Conservation (phyloP, 2,113 vertebrate genomes). For the Scalopus aquaticus region DNA sequence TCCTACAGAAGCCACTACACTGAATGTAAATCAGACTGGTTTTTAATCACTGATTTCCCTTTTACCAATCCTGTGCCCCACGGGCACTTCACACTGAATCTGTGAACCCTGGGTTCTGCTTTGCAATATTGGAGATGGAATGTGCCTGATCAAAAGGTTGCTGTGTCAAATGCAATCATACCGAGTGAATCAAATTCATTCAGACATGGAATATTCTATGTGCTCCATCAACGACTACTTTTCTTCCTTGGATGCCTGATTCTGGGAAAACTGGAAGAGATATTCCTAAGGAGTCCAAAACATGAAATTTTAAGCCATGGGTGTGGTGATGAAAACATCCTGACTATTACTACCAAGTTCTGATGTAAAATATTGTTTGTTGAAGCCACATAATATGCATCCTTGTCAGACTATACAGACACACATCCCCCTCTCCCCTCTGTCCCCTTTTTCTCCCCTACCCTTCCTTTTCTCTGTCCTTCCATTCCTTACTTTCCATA, state of each 20-base stretch:
- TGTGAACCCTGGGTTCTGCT: background rate
- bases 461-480: background rate
- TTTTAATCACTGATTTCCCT: background rate
- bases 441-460: accelerated
- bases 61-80: background rate
- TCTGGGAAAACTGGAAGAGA: background rate
- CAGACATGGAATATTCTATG: background rate
- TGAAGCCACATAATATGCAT: background rate
- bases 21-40: background rate
- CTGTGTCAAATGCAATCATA: background rate
- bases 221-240: background rate
- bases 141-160: background rate
- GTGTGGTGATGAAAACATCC: background rate
- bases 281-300: background rate
- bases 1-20: background rate
- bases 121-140: background rate
- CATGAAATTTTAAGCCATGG: background rate
- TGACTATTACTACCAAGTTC: background rate
- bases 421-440: accelerated
- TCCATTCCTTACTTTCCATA: background rate
- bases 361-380: background rate
- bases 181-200: no score
- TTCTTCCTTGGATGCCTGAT: background rate
- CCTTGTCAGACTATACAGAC: background rate
- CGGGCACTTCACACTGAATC: background rate